Percentiles rank a stretch among this genome's conserved stretches.
Conservation (phyloP, 2,797 vertebrate genomes). For the Meda fulgida region DNA sequence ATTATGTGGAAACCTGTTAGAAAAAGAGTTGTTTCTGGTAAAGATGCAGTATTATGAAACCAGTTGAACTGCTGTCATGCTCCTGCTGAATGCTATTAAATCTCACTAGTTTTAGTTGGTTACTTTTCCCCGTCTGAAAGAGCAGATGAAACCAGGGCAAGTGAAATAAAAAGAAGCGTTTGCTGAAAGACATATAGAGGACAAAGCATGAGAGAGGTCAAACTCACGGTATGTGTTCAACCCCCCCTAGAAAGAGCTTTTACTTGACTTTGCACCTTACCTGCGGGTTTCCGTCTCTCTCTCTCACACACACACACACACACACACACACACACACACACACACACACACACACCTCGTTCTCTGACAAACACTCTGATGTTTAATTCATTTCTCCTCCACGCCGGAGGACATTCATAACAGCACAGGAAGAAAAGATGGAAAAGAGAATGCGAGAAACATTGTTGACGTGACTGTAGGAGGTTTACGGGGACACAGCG, state of each 20-base stretch:
- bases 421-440: conserved; percentile 63
- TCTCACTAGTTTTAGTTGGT: neutral
- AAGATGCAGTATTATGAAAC: neutral
- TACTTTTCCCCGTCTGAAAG: neutral
- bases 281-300: neutral
- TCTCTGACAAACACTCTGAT: conserved; percentile 69
- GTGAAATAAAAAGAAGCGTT: conserved; percentile 38
- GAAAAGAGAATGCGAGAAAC: conserved; percentile 8
- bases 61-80: neutral
- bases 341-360: conserved; percentile 55
- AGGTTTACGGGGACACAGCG: neutral
- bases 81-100: neutral
- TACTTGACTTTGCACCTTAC: conserved; percentile 31
- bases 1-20: neutral
- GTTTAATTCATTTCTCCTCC: conserved; percentile 77
- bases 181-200: conserved; percentile 61
- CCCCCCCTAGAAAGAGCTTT: conserved; percentile 40
- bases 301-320: conserved; percentile 22
- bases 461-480: conserved; percentile 12
- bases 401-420: conserved; percentile 68
- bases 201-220: conserved; percentile 71
- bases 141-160: neutral
- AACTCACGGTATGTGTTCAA: conserved; percentile 65
- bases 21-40: neutral
- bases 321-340: neutral